These are phyloP conservation scores for Diabrotica undecimpunctata DNA, from an alignment of 1,140 invertebrate species.

Conservation along the genomic window DNA sequence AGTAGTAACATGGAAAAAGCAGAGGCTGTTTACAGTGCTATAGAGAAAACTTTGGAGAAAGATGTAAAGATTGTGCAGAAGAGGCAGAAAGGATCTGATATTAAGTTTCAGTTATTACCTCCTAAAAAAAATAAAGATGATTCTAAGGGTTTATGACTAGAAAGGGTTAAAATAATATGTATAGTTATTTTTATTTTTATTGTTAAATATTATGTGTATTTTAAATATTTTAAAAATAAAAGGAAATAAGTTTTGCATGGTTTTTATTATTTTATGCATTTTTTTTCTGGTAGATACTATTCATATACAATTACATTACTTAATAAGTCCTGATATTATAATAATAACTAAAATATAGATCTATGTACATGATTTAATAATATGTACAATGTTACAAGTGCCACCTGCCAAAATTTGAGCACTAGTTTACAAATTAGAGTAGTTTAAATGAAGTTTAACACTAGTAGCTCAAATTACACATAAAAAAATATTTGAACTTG, in stretches of 20 bases:
- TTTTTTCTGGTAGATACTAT: no score
- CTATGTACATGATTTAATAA: no score
- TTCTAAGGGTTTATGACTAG: slow-evolving; percentile 34
- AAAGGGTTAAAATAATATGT: not conserved
- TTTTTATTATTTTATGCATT: no score
- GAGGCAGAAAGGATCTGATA: slow-evolving; percentile 52
- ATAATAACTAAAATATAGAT: no score
- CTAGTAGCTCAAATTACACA: no score
- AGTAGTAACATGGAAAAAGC: slow-evolving; percentile 47
- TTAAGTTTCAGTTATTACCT: slow-evolving; percentile 59
- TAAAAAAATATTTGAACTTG: no score
- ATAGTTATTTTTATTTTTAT: not conserved
- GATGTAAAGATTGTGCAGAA: slow-evolving; percentile 55
- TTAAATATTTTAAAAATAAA: not conserved
- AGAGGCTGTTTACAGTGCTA: slow-evolving; percentile 51
- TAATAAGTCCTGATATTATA: no score
- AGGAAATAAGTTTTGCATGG: not conserved
- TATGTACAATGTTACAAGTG: no score
- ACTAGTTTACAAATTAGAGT: no score
- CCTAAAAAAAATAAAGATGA: slow-evolving; percentile 30
- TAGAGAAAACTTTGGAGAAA: slow-evolving; percentile 51
- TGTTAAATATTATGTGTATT: not conserved
- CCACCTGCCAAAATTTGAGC: no score
- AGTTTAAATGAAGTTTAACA: no score
- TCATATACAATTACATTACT: no score